Conservation (phyloP, 2,888 invertebrate genomes). For the Pristionchus mayeri region DNA sequence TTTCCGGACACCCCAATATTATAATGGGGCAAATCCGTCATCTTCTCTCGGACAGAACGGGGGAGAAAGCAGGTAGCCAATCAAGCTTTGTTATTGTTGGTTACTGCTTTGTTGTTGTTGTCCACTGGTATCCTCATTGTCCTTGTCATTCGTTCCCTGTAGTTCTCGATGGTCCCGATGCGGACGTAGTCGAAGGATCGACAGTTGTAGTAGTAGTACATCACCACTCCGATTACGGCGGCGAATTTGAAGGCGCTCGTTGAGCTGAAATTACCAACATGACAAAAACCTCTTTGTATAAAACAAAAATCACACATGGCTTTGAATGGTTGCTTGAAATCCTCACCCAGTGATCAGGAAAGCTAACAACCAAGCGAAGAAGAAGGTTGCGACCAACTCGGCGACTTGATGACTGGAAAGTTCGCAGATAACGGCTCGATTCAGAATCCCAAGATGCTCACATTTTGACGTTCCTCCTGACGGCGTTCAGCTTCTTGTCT, state of each 20-base stretch:
- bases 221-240: background rate
- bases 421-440: background rate
- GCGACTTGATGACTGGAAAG: slow-evolving; percentile 7
- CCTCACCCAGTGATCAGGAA: background rate
- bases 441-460: background rate
- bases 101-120: slow-evolving; percentile 3
- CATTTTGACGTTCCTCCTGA: background rate
- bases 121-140: background rate
- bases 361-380: background rate
- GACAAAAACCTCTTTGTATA: background rate
- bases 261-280: background rate
- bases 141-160: background rate
- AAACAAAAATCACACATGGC: too few species aligned
- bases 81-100: background rate
- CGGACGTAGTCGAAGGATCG: background rate
- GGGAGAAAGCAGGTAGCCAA: too few species aligned
- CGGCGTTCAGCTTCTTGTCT: background rate
- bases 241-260: background rate
- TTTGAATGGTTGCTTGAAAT: background rate
- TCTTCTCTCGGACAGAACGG: too few species aligned
- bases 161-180: background rate
- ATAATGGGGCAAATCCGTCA: too few species aligned
- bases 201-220: background rate
- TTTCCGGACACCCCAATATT: too few species aligned
- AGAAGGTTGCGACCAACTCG: slow-evolving; percentile 1